These are phyloP conservation scores for Epirrhoe alternata DNA, from an alignment of 2,888 invertebrate species.

Conservation along the genomic window DNA sequence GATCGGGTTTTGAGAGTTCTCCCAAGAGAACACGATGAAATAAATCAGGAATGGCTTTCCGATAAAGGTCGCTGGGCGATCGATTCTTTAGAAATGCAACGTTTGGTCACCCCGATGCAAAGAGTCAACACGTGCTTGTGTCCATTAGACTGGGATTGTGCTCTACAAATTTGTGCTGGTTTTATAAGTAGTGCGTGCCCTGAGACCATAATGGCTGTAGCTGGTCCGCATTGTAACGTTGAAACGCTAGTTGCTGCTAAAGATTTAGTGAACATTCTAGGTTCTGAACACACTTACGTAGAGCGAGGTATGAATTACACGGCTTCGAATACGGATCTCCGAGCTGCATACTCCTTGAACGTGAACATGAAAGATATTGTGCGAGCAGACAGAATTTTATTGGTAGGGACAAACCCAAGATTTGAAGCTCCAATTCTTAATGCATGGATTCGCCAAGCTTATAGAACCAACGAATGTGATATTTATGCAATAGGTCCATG, in stretches of 20 bases:
- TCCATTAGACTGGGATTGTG: conserved; percentile 96
- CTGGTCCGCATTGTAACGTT: conserved; percentile 71
- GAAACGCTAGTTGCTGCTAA: conserved; percentile 75
- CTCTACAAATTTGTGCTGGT: conserved; percentile 88
- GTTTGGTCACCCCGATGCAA: conserved; percentile 96
- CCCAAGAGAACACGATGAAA: conserved; percentile 74
- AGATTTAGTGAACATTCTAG: conserved; percentile 71
- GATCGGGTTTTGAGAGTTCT: conserved; percentile 69
- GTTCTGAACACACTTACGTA: conserved; percentile 67
- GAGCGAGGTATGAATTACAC: conserved; percentile 63
- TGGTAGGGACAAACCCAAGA: conserved; percentile 98
- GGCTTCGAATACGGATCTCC: conserved; percentile 56
- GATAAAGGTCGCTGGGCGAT: conserved; percentile 98
- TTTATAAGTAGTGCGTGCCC: conserved; percentile 86
- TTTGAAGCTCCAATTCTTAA: conserved; percentile 98
- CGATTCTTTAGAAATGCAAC: conserved; percentile 97
- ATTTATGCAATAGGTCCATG: conserved; percentile 94
- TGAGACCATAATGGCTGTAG: conserved; percentile 76
- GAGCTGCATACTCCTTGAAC: conserved; percentile 71
- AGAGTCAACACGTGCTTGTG: conserved; percentile 89
- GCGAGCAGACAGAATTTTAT: conserved; percentile 92
- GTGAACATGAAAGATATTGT: conserved; percentile 90
- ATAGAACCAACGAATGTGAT: conserved; percentile 93
- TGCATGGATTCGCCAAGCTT: conserved; percentile 96
- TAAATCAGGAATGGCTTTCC: conserved; percentile 99